These are phyloP conservation scores for Tetranychus cinnabarinus DNA, from an alignment of 1,140 invertebrate genomes.

Conservation along the genomic window DNA sequence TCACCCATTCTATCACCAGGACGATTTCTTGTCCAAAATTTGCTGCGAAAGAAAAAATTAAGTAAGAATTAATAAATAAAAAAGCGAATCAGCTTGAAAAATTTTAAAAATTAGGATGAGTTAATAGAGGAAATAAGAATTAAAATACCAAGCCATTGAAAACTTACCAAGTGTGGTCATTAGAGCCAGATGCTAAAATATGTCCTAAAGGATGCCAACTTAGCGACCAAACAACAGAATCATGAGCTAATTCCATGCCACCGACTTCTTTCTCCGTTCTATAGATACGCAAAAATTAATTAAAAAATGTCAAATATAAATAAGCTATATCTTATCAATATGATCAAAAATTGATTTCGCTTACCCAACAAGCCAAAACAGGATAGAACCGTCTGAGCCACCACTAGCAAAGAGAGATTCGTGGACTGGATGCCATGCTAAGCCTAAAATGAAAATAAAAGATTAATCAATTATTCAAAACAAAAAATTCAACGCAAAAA, in stretches of 20 bases:
- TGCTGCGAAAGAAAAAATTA: constrained; percentile 26
- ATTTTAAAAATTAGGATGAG: not conserved
- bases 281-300: not conserved
- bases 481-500: not conserved
- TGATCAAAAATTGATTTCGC: constrained; percentile 10
- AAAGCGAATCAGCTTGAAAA: too few relatives aligned
- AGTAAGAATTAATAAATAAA: not conserved
- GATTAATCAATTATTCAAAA: not conserved
- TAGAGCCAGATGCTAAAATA: constrained; percentile 89
- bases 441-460: constrained; percentile 20
- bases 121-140: not conserved
- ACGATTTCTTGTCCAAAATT: constrained; percentile 97
- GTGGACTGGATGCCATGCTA: constrained; percentile 93
- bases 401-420: constrained; percentile 87
- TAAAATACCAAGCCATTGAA: constrained; percentile 9
- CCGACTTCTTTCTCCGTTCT: constrained; percentile 94
- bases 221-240: constrained; percentile 94
- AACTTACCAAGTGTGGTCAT: constrained; percentile 63
- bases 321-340: not conserved
- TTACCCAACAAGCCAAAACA: constrained; percentile 95
- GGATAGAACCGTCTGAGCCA: constrained; percentile 85
- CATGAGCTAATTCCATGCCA: constrained; percentile 89
- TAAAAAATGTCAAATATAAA: not conserved
- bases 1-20: constrained; percentile 95
- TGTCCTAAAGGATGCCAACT: constrained; percentile 98